A percentile compares a stretch with the other conserved stretches of the same genome.
Evolutionary conservation across 2,113 vertebrate species (phyloP).

Genomic region (Synodontis membranacea): DNA sequence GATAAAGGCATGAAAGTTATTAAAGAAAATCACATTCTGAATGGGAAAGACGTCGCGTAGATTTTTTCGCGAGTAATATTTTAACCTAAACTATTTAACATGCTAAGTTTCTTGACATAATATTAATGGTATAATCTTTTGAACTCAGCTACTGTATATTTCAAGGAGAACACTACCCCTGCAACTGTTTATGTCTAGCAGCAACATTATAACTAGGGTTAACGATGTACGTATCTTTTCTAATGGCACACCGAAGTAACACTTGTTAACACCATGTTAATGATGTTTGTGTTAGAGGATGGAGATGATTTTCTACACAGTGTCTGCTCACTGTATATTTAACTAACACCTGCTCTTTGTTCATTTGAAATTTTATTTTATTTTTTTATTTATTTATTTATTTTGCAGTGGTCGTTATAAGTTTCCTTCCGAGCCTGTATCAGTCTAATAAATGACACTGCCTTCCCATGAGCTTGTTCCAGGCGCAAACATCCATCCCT

Average conservation of each 20-base stretch:
- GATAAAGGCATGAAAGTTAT: background rate
- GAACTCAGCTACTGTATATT: background rate
- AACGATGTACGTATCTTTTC: background rate
- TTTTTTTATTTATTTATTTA: too few relatives aligned
- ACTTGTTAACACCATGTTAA: constrained; percentile 6
- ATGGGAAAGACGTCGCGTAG: background rate
- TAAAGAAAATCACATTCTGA: background rate
- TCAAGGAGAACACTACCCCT: background rate
- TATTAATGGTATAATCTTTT: background rate
- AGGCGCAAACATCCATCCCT: constrained; percentile 24
- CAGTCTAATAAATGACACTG: constrained; percentile 29
- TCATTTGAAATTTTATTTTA: too few relatives aligned
- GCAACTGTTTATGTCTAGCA: background rate
- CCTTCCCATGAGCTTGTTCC: constrained; percentile 20
- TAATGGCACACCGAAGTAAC: background rate
- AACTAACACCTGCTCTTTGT: background rate
- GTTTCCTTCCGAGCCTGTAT: background rate
- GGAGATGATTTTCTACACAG: background rate
- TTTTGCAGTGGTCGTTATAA: constrained; percentile 23
- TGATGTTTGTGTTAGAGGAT: background rate
- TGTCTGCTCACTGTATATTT: background rate
- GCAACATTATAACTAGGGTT: background rate
- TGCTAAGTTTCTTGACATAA: background rate
- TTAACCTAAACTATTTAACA: background rate
- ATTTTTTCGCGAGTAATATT: background rate